Base-by-base conservation (phyloP, 2,888 invertebrate species). In the Ptilodon capucinus region DNA sequence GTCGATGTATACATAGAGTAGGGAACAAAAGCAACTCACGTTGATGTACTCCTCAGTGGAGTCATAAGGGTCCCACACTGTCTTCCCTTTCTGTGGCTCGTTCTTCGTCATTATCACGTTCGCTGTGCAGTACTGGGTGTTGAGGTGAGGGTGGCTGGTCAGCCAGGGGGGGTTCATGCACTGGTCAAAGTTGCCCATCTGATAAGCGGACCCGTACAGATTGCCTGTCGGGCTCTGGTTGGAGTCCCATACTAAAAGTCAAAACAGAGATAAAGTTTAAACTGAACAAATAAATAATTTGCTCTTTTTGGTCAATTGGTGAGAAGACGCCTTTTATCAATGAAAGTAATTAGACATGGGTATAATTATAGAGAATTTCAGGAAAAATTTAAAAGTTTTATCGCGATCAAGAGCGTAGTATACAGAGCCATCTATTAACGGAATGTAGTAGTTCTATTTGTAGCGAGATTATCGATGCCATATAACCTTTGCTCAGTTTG, bases 151-250 rank as follows among this genome's bases (percentile, higher is more conserved):
- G 19, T 63, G 54, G 5, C 55, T 51, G 6, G 39, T 9, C 7
- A 56, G 14, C 71, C 65, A 67, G 0, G 71, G 62, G 0, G 54
- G 44, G 8, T 60, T 48, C 25, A 70, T 38, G 16, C 71, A 71
- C 35, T 71, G 71, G 21, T 71, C 69, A 23, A 55, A 71, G 44
- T 46, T 64, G 0, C 69, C 70, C 0, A 58, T 38, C 3, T 64
- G 60, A 6, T 40, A 40, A 8, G 41, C 13, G 1, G 62, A 48
- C 0, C 61, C 68, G 40, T 61, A 64, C 1, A 71, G 49, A 14
- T 51, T 53, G 0, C 64, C 69, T 1, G 34, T 38, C 4, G 69
- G 71, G 0, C 59, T n/a, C 4, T 61, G 57, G 54, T 68, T 70
- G 2, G 69, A 60, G 8, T 71, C 63, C 69, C 69, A 70, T 4